Percentiles rank a stretch among this genome's conserved stretches.
Conservation (phyloP, 2,888 invertebrate genomes). For the Bimastos eiseni region DNA sequence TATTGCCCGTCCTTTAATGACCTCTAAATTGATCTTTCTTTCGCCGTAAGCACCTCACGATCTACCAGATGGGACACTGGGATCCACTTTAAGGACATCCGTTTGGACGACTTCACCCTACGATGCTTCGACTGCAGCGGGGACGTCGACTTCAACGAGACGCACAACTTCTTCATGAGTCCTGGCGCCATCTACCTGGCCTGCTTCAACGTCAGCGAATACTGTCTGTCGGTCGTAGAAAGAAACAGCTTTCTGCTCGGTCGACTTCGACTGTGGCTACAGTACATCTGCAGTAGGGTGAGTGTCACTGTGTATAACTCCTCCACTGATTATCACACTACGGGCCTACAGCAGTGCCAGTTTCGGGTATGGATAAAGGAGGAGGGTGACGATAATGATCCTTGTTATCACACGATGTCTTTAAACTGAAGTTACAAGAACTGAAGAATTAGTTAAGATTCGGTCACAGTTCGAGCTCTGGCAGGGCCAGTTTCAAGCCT, state of each 20-base stretch:
- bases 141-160: constrained; percentile 47
- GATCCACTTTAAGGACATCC: constrained; percentile 41
- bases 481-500: too few species aligned
- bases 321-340: too few species aligned
- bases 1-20: not conserved
- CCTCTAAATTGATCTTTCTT: not conserved
- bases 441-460: too few species aligned
- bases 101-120: constrained; percentile 41
- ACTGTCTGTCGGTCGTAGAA: constrained; percentile 42
- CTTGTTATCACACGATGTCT: too few species aligned
- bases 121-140: constrained; percentile 46
- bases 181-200: constrained; percentile 43
- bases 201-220: constrained; percentile 46
- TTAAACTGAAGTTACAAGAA: too few species aligned
- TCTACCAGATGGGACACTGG: constrained; percentile 38
- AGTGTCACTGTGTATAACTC: not conserved
- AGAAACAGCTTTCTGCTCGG: constrained; percentile 42
- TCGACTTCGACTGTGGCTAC: constrained; percentile 45
- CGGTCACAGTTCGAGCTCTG: too few species aligned
- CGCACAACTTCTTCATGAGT: constrained; percentile 46
- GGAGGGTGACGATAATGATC: too few species aligned
- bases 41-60: constrained; percentile 23
- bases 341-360: too few species aligned
- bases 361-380: too few species aligned
- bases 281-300: constrained; percentile 43